A percentile compares a stretch with the other conserved stretches of the same genome.
These are phyloP conservation scores for Dromius quadrimaculatus DNA, from an alignment of 2,888 invertebrate species.

Conservation along the genomic window DNA sequence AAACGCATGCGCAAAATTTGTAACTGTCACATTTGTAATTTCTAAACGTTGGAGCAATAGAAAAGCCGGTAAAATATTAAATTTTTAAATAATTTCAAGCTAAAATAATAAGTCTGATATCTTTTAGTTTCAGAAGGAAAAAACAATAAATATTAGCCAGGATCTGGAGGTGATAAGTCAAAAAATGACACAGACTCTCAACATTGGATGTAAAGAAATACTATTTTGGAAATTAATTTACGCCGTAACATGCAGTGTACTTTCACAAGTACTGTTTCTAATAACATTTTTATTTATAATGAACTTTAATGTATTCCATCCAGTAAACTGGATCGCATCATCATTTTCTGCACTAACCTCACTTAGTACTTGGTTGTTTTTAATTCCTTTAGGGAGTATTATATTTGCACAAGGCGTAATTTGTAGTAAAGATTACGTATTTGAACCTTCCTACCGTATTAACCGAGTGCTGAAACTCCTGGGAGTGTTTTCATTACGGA, in stretches of 20 bases:
- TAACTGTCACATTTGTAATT: conserved; percentile 27
- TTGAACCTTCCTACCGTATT: conserved; percentile 72
- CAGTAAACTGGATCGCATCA: conserved; percentile 74
- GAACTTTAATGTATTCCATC: conserved; percentile 75
- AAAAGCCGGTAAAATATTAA: conserved; percentile 23
- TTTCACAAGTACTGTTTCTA: conserved; percentile 62
- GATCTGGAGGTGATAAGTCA: not conserved
- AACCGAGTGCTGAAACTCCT: conserved; percentile 77
- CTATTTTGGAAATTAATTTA: conserved; percentile 71
- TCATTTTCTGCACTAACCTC: conserved; percentile 73
- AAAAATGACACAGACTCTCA: conserved; percentile 48
- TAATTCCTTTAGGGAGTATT: conserved; percentile 73
- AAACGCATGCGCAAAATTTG: conserved; percentile 2
- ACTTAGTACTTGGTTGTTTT: conserved; percentile 75
- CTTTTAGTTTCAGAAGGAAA: not conserved
- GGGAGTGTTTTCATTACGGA: conserved; percentile 73
- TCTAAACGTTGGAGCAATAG: conserved; percentile 3
- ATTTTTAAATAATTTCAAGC: not conserved
- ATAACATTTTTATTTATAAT: conserved; percentile 66
- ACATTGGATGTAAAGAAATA: conserved; percentile 72
- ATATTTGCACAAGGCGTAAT: conserved; percentile 80
- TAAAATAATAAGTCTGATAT: conserved; percentile 19
- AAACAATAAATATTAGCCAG: not conserved
- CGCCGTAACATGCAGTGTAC: conserved; percentile 63
- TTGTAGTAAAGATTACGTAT: conserved; percentile 77